Percentiles rank a stretch among this genome's conserved stretches.
These are phyloP conservation scores for Asteroscopus sphinx DNA, from an alignment of 2,888 invertebrate species.

Conservation along the genomic window DNA sequence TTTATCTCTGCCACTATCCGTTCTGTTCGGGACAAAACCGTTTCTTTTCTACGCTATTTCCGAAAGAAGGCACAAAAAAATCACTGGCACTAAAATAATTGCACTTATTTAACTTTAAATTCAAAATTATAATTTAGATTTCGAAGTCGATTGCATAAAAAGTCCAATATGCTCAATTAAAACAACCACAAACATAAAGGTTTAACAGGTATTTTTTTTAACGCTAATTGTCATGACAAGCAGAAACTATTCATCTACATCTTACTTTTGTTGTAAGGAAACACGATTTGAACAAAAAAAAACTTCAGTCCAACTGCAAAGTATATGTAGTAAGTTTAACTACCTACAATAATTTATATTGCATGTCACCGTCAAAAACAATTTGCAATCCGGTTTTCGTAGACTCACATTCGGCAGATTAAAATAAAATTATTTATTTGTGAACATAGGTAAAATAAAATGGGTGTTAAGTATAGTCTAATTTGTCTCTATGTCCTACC, in stretches of 20 bases:
- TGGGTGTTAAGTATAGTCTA: too few relatives aligned
- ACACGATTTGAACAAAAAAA: too few relatives aligned
- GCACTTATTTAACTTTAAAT: slow-evolving; percentile 6
- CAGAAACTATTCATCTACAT: too few relatives aligned
- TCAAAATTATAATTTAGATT: background rate
- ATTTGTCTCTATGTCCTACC: too few relatives aligned
- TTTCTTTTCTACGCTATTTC: slow-evolving; percentile 23
- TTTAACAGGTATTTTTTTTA: background rate
- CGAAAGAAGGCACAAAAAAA: slow-evolving; percentile 9
- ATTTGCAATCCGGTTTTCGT: slow-evolving; percentile 14
- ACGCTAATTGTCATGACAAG: too few relatives aligned
- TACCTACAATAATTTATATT: background rate
- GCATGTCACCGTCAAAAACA: slow-evolving; percentile 6
- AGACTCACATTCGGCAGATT: slow-evolving; percentile 19
- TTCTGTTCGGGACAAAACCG: slow-evolving; percentile 25
- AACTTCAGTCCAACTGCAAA: too few relatives aligned
- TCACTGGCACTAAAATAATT: slow-evolving; percentile 6
- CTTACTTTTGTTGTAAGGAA: too few relatives aligned
- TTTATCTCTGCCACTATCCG: slow-evolving; percentile 43
- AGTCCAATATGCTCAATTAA: too few relatives aligned
- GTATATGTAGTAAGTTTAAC: too few relatives aligned
- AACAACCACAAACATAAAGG: background rate
- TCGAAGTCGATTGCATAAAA: too few relatives aligned
- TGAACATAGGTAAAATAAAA: too few relatives aligned
- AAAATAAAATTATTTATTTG: too few relatives aligned